phyloP scores from a whole-genome alignment of 2,888 invertebrate species.

The Trichopria drosophilae region DNA sequence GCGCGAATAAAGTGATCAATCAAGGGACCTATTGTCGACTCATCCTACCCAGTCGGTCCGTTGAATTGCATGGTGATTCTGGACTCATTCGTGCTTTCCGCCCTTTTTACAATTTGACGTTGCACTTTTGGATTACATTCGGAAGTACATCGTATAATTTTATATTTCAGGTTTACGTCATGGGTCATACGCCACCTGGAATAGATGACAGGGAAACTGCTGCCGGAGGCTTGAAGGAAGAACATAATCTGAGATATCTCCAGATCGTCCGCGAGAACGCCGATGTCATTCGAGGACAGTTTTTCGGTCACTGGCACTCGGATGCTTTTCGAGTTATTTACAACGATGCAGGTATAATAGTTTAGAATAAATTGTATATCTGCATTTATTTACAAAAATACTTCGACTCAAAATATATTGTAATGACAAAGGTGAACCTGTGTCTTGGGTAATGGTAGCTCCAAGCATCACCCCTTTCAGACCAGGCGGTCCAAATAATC shows the following conservation, averaged over 20 bases:
- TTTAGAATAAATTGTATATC: constrained; percentile 11
- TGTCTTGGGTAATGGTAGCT: constrained; percentile 85
- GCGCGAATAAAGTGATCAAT: constrained; percentile 50
- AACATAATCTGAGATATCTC: constrained; percentile 78
- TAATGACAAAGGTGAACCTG: constrained; percentile 81
- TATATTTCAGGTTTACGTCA: constrained; percentile 90
- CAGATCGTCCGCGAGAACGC: constrained; percentile 75
- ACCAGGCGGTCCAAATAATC: constrained; percentile 79
- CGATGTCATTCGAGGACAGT: constrained; percentile 84
- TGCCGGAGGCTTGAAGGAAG: constrained; percentile 68
- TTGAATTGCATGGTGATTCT: constrained; percentile 35
- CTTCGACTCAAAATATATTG: no score
- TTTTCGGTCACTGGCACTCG: constrained; percentile 90
- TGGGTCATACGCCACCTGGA: constrained; percentile 89
- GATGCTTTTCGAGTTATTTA: constrained; percentile 88
- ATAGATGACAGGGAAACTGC: constrained; percentile 79
- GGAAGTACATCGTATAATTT: no score
- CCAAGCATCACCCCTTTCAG: constrained; percentile 89
- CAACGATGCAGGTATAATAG: constrained; percentile 76
- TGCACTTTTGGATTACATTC: no score
- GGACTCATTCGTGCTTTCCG: constrained; percentile 3
- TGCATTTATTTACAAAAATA: constrained; percentile 17
- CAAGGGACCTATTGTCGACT: constrained; percentile 45
- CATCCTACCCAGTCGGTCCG: constrained; percentile 20
- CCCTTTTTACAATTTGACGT: no score